These are phyloP conservation scores for Phyllopteryx taeniolatus DNA, from an alignment of 2,113 vertebrate species.

Conservation along the genomic window DNA sequence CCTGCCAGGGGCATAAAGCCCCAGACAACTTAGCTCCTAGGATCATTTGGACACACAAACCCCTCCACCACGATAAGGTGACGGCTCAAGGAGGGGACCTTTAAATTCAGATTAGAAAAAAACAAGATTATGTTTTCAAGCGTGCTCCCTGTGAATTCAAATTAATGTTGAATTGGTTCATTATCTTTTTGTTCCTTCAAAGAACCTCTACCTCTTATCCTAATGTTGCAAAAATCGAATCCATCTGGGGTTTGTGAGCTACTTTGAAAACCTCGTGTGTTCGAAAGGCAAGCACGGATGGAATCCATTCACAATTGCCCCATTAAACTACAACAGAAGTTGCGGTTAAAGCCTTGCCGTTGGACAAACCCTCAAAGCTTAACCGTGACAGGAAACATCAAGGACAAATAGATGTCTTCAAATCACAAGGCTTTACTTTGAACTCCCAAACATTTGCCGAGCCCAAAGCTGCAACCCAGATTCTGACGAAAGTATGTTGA, in stretches of 20 bases:
- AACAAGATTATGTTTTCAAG: background rate
- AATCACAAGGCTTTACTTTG: conserved; percentile 27
- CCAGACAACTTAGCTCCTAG: too few species aligned
- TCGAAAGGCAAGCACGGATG: conserved; percentile 7
- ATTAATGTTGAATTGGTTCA: background rate
- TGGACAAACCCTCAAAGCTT: conserved; percentile 21
- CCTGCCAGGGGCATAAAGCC: too few species aligned
- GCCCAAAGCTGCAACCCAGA: conserved; percentile 30
- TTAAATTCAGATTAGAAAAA: background rate
- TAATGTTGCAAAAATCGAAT: background rate
- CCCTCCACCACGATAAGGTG: too few species aligned
- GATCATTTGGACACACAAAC: too few species aligned
- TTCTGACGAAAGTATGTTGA: conserved; percentile 9
- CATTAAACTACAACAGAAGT: conserved; percentile 21
- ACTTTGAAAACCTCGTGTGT: background rate
- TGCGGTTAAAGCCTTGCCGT: conserved; percentile 21
- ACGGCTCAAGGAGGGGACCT: too few species aligned
- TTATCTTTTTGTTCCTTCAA: background rate
- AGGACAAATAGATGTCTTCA: conserved; percentile 41
- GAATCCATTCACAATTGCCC: conserved; percentile 9
- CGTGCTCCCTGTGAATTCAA: background rate
- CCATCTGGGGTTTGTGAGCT: background rate
- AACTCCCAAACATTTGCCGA: conserved; percentile 35
- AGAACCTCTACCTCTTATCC: background rate
- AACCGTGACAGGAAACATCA: conserved; percentile 38